Evolutionary conservation across 2,888 invertebrate species (phyloP), one percentile per base, ranked within the genome.

Genomic region (Megamerina dolium): DNA sequence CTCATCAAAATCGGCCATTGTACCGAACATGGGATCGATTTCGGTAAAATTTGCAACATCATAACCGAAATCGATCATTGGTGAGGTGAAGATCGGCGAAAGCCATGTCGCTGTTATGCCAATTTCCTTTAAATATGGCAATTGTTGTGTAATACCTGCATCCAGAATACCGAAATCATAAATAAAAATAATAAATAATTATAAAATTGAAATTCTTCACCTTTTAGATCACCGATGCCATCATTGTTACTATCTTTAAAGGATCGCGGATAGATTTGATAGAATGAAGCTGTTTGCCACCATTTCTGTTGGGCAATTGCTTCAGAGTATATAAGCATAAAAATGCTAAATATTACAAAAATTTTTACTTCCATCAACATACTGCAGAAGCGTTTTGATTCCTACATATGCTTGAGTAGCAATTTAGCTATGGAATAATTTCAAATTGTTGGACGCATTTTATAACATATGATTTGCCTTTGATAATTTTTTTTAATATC

Each of bases 241-340:
- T 91, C 85, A 0, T 81, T 83, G 65, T 88, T 74, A 37, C 81
- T 81, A 65, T 95, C 95, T 63, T 82, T 82, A 70, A 87, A 93
- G 1, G 91, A 87, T 50, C 87, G 75, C 0, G 89, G 86, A 65
- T 89, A 88, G 49, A 92, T 83, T 73, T 93, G 90, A 72, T 95
- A 94, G 46, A 90, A 77, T 2, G 82, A 76, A 20, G 82, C 80
- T 37, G 80, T 81, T 60, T 87, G 77, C 85, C 88, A 92, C 94
- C 94, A 94, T 37, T 57, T 57, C 1, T 49, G 41, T 4, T 37
- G 45, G 4, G 41, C 31, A 34, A n/a, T n/a, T n/a, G 39, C 31
- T 49, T 53, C 19, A 54, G 54, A 27, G 52, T 14, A 1, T 50
- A 35, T 10, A 23, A 23, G 10, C 6, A 10, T 8, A 23, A 23